phyloP scores from a whole-genome alignment of 2,113 vertebrate species.

The Phalacrocorax brasilianus region DNA sequence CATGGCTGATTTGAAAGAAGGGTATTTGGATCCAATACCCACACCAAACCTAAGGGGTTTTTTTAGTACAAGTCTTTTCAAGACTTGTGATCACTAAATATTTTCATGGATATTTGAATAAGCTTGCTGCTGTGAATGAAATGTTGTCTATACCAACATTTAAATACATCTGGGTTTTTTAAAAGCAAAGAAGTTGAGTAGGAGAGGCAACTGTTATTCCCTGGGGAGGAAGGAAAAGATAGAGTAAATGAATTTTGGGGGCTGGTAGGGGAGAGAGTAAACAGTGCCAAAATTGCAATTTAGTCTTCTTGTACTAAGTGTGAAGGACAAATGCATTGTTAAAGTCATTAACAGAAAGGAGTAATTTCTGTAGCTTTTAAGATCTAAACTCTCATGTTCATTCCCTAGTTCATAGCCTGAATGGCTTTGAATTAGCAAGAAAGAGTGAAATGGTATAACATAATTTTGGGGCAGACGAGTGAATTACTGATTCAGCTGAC shows the following conservation, averaged over 20 bases:
- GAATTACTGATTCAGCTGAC: neutral
- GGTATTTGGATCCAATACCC: neutral
- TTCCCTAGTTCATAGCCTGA: neutral
- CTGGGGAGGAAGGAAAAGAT: neutral
- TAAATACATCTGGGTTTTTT: neutral
- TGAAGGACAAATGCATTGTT: neutral
- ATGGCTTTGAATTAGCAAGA: neutral
- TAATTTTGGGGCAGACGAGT: neutral
- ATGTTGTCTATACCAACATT: neutral
- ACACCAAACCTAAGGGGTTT: neutral
- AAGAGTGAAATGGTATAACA: neutral
- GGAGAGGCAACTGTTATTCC: neutral
- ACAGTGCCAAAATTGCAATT: neutral
- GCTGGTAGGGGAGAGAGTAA: neutral
- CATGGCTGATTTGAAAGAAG: neutral
- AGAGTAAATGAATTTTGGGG: neutral
- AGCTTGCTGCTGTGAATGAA: neutral
- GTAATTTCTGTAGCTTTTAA: neutral
- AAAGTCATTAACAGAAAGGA: neutral
- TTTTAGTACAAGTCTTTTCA: neutral
- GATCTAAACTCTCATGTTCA: neutral
- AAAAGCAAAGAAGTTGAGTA: neutral
- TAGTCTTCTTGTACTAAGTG: neutral
- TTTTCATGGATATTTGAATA: neutral
- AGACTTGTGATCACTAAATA: neutral